phyloP scores from a whole-genome alignment of 2,113 vertebrate genomes.

The Rhodinocichla rosea region DNA sequence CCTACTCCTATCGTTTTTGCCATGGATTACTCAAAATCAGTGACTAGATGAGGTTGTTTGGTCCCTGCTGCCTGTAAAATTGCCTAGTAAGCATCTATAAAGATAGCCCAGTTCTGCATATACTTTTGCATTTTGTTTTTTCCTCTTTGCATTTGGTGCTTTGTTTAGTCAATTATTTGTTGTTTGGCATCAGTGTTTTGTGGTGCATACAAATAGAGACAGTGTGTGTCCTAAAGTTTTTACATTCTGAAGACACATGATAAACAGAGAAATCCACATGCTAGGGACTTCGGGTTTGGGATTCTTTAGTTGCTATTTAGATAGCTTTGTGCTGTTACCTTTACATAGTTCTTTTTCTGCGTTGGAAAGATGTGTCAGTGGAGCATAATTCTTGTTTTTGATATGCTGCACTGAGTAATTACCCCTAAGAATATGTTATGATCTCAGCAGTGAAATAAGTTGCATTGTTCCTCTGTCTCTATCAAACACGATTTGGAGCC shows the following conservation, averaged over 20 bases:
- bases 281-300: background rate
- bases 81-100: background rate
- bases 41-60: background rate
- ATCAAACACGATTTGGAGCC: background rate
- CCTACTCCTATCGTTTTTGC: background rate
- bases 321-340: background rate
- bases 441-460: slow-evolving; percentile 11
- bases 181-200: background rate
- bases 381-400: background rate
- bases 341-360: background rate
- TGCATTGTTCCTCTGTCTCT: background rate
- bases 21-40: background rate
- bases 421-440: background rate
- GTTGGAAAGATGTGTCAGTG: background rate
- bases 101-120: background rate
- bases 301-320: background rate
- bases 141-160: background rate
- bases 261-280: background rate
- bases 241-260: background rate
- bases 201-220: background rate
- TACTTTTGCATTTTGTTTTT: background rate
- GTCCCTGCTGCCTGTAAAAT: background rate
- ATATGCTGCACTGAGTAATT: background rate
- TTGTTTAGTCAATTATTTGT: background rate
- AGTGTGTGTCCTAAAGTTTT: background rate